Evolutionary conservation across 92 coral and sea anemone genomes (phyloP).

Genomic region (Parazoanthus darwini): DNA sequence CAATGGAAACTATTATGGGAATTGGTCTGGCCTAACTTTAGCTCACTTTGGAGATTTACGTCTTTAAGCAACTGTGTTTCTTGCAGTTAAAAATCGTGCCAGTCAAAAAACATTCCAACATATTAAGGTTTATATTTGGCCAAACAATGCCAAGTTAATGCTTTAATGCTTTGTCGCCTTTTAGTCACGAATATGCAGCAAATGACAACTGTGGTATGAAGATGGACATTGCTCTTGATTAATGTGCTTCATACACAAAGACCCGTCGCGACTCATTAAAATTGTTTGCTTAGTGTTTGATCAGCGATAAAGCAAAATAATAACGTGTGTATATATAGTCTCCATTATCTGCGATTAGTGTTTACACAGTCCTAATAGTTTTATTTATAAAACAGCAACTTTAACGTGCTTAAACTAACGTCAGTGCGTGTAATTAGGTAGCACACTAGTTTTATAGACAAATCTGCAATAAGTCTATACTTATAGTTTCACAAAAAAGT

Average conservation of each 20-base stretch:
- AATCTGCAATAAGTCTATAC: not conserved
- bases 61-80: too few relatives aligned
- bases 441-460: not conserved
- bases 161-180: too few relatives aligned
- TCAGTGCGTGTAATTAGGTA: not conserved
- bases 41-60: not conserved
- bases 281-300: not conserved
- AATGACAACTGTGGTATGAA: too few relatives aligned
- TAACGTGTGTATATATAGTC: not conserved
- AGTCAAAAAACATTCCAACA: too few relatives aligned
- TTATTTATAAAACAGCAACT: not conserved
- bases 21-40: not conserved
- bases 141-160: too few relatives aligned
- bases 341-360: not conserved
- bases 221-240: too few relatives aligned
- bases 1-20: not conserved
- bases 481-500: too few relatives aligned
- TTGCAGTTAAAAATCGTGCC: too few relatives aligned
- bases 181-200: too few relatives aligned
- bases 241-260: too few relatives aligned
- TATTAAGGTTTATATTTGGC: too few relatives aligned
- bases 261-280: not conserved
- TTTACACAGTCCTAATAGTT: not conserved
- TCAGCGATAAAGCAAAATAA: not conserved
- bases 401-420: not conserved